These are phyloP conservation scores for Porites lobata DNA, from an alignment of 92 coral and sea anemone genomes.

Conservation along the genomic window DNA sequence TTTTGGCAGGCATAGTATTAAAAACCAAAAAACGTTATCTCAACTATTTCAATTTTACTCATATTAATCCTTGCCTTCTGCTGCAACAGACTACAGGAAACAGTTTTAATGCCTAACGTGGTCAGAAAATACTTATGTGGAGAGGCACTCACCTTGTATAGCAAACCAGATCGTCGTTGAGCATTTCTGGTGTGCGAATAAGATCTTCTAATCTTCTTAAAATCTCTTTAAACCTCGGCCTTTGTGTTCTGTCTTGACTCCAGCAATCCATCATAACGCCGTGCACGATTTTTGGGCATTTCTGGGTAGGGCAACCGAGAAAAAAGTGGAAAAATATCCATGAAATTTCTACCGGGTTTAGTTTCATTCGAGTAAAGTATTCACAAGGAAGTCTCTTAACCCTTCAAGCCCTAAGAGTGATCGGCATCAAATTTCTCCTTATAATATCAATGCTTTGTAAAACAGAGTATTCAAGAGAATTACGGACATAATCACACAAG, in stretches of 20 bases:
- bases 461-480: no score
- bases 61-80: no score
- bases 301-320: slow-evolving; percentile 3
- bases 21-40: no score
- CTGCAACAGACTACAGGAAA: no score
- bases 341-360: background rate
- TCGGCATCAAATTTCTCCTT: no score
- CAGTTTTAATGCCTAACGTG: background rate
- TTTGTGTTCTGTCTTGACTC: slow-evolving; percentile 80
- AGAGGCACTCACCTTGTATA: slow-evolving; percentile 30
- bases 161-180: slow-evolving; percentile 65
- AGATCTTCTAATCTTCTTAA: slow-evolving; percentile 79
- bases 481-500: no score
- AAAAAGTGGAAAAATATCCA: background rate
- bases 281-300: slow-evolving; percentile 80
- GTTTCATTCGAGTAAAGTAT: no score
- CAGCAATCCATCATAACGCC: slow-evolving; percentile 91
- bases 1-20: no score
- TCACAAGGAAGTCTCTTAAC: no score
- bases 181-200: slow-evolving; percentile 92
- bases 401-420: no score
- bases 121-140: background rate
- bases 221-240: slow-evolving; percentile 86
- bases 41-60: no score
- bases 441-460: no score